Percentiles rank a stretch among this genome's conserved stretches.
Conservation (phyloP, 1,140 invertebrate species). For the Ceratina calcarata region DNA sequence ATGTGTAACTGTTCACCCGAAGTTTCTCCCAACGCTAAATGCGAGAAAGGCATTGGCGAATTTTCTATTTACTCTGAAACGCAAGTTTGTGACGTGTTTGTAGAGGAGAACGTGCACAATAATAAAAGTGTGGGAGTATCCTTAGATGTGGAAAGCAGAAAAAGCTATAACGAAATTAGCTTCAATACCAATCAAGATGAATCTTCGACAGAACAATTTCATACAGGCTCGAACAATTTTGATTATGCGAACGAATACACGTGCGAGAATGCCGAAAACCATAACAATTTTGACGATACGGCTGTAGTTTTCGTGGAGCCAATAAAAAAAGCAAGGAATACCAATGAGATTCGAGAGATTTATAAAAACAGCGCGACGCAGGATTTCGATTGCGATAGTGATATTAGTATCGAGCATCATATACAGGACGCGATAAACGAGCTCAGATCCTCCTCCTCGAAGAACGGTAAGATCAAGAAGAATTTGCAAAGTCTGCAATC, state of each 20-base stretch:
- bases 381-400: slow-evolving; percentile 49
- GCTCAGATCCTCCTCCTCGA: background rate
- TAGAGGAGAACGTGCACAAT: background rate
- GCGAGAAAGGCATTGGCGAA: background rate
- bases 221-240: too few relatives aligned
- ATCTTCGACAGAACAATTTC: background rate
- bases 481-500: background rate
- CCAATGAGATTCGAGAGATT: slow-evolving; percentile 25
- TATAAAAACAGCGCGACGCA: slow-evolving; percentile 37
- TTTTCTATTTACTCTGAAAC: background rate
- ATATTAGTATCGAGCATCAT: slow-evolving; percentile 23
- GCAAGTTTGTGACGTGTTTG: background rate
- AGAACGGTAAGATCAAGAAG: background rate
- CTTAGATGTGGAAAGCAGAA: background rate
- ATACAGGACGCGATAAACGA: background rate
- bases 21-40: background rate
- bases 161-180: background rate
- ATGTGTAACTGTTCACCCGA: background rate
- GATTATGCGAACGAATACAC: background rate
- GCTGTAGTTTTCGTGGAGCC: background rate
- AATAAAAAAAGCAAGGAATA: background rate
- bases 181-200: background rate
- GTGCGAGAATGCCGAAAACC: too few relatives aligned
- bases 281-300: background rate
- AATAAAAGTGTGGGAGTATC: too few relatives aligned